Evolutionary conservation across 2,113 vertebrate genomes (phyloP), one percentile per base, ranked within the genome.

Genomic region (Benitochromis conjunctus): DNA sequence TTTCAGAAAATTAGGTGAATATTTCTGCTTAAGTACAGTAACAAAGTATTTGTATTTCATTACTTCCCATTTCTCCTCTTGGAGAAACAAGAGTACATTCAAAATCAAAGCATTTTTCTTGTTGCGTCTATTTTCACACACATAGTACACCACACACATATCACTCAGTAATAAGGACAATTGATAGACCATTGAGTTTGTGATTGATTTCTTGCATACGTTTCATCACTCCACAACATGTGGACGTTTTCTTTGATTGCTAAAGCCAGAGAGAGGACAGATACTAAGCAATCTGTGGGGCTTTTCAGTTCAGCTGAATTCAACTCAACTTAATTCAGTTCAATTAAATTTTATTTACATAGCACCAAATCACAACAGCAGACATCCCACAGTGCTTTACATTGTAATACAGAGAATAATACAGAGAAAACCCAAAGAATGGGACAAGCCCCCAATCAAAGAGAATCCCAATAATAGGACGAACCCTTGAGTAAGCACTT

Each of bases 191-290:
- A 58, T 19, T 77, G 76, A 79, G 86, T 91, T 88, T 81, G 84
- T 36, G 64, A 94, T 93, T 86, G 92, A 94, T 93, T 88, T 88
- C 24, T 74, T 66, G 86, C 90, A 7, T 8, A 14, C 18, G 34
- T 43, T 43, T 58, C 21, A 43, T 92, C 79, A 87, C 89, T 79
- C 74, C 46, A 21, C 83, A 79, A 66, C 56, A 19, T 78, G 82
- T 93, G 87, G 84, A 93, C 83, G 93, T 92, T 81, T 92, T 91
- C 77, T 89, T 58, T 93, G 91, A 81, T 78, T 82, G 66, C 86
- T 60, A 71, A 89, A 87, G 85, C 85, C 81, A 86, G 81, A 62
- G 29, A 34, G 58, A 34, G 41, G 71, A 81, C 77, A 86, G 55
- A 84, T 80, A 60, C 88, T 87, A 29, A 78, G 58, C 85, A 82